phyloP scores from a whole-genome alignment of 1,140 invertebrate species.

The Nephotettix cincticeps region DNA sequence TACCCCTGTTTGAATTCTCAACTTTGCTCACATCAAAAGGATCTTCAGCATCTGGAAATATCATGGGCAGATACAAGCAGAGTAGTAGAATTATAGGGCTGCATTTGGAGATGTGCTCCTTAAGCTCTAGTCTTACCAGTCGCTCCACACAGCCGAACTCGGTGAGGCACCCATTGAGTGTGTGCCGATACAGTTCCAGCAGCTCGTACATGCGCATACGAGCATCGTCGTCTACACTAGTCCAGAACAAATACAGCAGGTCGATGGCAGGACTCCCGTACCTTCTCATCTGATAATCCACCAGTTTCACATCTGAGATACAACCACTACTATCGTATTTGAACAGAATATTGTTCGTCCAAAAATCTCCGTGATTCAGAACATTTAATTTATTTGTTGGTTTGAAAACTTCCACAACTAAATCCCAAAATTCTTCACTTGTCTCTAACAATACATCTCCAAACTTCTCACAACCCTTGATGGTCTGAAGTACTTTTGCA shows the following conservation, averaged over 20 bases:
- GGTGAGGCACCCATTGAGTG: constrained; percentile 9
- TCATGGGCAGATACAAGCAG: neutral
- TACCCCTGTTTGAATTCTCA: neutral
- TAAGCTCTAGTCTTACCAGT: neutral
- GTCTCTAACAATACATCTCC: neutral
- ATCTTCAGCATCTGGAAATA: neutral
- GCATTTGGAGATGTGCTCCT: neutral
- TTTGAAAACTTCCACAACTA: neutral
- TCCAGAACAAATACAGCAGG: constrained; percentile 33
- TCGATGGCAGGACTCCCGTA: constrained; percentile 32
- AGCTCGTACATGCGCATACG: neutral
- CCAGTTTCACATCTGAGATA: constrained; percentile 13
- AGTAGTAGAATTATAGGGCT: neutral
- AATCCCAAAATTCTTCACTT: neutral
- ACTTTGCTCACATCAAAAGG: constrained; percentile 8
- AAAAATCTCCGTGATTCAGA: constrained; percentile 38
- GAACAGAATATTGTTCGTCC: constrained; percentile 37
- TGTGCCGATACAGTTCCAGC: neutral
- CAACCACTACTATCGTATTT: constrained; percentile 16
- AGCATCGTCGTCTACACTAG: constrained; percentile 15
- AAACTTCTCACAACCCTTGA: neutral
- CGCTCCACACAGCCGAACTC: neutral
- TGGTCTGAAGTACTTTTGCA: neutral
- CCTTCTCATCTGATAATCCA: constrained; percentile 29
- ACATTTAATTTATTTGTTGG: constrained; percentile 22